Evolutionary conservation across 2,113 vertebrate genomes (phyloP), one percentile per base, ranked within the genome.

Genomic region (Callionymus lyra): DNA sequence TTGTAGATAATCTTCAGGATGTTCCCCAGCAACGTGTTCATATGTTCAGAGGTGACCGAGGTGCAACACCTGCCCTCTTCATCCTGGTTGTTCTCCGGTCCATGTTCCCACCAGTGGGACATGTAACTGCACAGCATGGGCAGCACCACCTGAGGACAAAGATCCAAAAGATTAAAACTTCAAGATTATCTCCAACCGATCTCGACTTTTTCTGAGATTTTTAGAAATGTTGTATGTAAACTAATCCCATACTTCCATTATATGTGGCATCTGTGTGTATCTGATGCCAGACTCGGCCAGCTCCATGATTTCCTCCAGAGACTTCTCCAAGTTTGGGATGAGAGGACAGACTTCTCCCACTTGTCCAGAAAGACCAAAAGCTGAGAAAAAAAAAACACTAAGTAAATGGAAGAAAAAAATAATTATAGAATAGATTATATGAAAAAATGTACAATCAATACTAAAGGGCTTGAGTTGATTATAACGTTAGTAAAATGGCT

Each of bases 1-100:
- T 97, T 97, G 61, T 93, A 93, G 63, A 98, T 98, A 61, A 98
- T 98, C 79, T 94, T 97, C 51, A 98, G 39, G 48, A 98, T 95
- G 63, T 96, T 98, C 6, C 92, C 94, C 45, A 98, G 86, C 3
- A 98, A 85, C 0, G 87, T 89, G 68, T 97, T 96, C 91, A 97
- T 97, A 67, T 98, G 91, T 36, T 94, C 90, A 0, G 92, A 93
- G 0, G 85, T 90, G 37, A 96, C 85, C 1, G 85, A 88, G 0
- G 94, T 96, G 63, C 94, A 97, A 70, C 90, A 97, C 63, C 72
- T 81, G 42, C 88, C 87, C 0, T 75, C 68, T 14, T 59, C 76
- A 4, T 87, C 87, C 0, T 74, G 74, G 36, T 80, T 85, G 63
- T 70, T 91, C 70, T 97, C 92, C 0, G 91, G 91, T 1, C 94